phyloP scores from a whole-genome alignment of 1,140 invertebrate genomes.

The Anoplolepis gracilipes region DNA sequence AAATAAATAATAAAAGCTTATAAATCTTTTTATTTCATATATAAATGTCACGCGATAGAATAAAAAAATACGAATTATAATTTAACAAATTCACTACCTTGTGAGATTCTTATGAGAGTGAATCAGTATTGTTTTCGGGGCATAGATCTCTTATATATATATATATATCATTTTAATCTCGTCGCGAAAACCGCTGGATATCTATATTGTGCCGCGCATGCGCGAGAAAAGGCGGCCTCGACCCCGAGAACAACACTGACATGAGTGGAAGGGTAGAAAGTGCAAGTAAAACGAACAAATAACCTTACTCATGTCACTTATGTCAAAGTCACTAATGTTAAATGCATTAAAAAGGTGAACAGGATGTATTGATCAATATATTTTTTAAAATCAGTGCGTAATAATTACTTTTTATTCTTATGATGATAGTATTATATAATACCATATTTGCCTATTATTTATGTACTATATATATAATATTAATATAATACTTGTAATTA shows the following conservation, averaged over 20 bases:
- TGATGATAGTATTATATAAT: background rate
- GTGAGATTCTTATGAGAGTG: too few species aligned
- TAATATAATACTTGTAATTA: constrained; percentile 1
- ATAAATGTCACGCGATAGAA: constrained; percentile 7
- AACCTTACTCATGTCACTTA: too few species aligned
- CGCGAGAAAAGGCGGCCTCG: too few species aligned
- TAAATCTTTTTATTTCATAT: constrained; percentile 25
- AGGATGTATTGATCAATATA: background rate
- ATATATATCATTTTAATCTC: too few species aligned
- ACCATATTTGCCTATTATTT: background rate
- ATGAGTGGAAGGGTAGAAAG: too few species aligned
- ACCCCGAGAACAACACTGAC: too few species aligned
- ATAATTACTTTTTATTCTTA: background rate
- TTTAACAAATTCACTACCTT: too few species aligned
- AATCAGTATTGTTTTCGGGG: too few species aligned
- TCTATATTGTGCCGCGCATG: too few species aligned
- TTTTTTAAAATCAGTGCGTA: background rate
- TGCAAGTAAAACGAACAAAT: too few species aligned
- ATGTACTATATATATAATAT: background rate
- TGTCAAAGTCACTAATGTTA: constrained; percentile 8
- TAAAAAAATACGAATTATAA: constrained; percentile 13
- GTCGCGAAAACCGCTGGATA: too few species aligned
- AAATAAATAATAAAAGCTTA: constrained; percentile 39
- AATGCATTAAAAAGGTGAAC: background rate
- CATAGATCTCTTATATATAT: too few species aligned